Base-by-base conservation (phyloP, 2,888 invertebrate species). In the Archips crataeganus region DNA sequence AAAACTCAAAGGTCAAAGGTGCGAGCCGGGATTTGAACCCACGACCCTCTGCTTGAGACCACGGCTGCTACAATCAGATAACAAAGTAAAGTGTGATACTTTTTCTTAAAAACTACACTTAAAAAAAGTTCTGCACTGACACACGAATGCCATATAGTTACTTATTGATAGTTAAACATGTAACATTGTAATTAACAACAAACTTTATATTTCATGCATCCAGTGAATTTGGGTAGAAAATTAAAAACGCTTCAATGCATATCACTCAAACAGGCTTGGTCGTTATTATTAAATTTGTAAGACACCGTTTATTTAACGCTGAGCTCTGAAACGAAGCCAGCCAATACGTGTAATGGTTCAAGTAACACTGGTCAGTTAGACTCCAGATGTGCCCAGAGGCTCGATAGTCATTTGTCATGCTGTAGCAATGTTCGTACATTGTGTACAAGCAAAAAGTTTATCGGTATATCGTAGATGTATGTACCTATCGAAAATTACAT, bases 331-430 rank as follows among this genome's bases (percentile, higher is more conserved):
- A 3, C n/a, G 4, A 5, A 65, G 0, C 5, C 13, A 2, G 13
- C 3, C 13, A 8, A 15, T 10, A 10, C 15, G 3, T 32, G 5
- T 10, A 8, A 34, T n/a, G 64, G 64, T n/a, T n/a, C 4, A 34
- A 51, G 64, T 10, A n/a, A 51, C 2, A 13, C 36, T 65, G 49
- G 64, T 15, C 64, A 36, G 51, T 51, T 77, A 78, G 81, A 84
- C 82, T 83, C 86, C 86, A 85, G 84, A 79, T 75, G 78, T 66
- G 76, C 70, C 79, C 49, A 9, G 51, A 47, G 36, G 51, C 36
- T 45, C 80, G 79, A 81, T 82, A 78, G 83, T 81, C 85, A 85
- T 87, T 87, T 84, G 86, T 87, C 87, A 87, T 86, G 79, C 75
- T 51, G 64, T 76, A 76, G 76, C 75, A 78, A 75, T 70, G 79